Base-by-base conservation (phyloP, 2,888 invertebrate genomes). In the Kuschelorhynchus macadamiae region DNA sequence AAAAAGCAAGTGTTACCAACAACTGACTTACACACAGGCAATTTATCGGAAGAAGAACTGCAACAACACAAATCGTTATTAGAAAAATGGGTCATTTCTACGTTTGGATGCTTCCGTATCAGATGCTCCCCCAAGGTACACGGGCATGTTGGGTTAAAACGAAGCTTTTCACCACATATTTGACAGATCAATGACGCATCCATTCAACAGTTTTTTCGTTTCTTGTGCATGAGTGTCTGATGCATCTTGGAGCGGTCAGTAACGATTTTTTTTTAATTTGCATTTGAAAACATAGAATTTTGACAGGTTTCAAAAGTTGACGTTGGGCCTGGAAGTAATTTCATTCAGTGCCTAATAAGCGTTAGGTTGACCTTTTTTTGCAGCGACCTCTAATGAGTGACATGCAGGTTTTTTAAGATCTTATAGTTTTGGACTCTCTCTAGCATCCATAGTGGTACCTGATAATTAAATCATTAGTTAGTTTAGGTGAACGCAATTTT, bases 41-140 rank as follows among this genome's bases (percentile, higher is more conserved):
- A 12, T 42, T 62, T 56, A n/a, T 36, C 14, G n/a, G 56, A 62
- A 14, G 50, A 44, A 44, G 25, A 16, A 33, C 56, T 57, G 17
- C 60, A 60, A 46, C 49, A 42, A 25, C 46, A 60, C 14, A 71
- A 46, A 39, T 72, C 50, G 17, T 73, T 66, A 14, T 66, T 72
- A 17, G 73, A 67, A 52, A 79, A 81, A 70, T 81, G 79, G 1
- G 76, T 76, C 67, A 81, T 73, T 53, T 75, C 74, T 11, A 74
- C 56, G n/a, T 78, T 70, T 7, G 81, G 80, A 71, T 82, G 82
- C 32, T 77, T 76, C 47, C 73, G 66, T 7, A 81, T 47, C 5
- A 82, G 73, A 71, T 82, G 82, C 55, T 76, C 75, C 3, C 81
- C 82, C 52, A 82, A 76, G 33, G 75, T 70, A 52, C 72, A 71